These are phyloP conservation scores for Cheilosia grossa DNA, from an alignment of 2,888 invertebrate species.

Conservation along the genomic window DNA sequence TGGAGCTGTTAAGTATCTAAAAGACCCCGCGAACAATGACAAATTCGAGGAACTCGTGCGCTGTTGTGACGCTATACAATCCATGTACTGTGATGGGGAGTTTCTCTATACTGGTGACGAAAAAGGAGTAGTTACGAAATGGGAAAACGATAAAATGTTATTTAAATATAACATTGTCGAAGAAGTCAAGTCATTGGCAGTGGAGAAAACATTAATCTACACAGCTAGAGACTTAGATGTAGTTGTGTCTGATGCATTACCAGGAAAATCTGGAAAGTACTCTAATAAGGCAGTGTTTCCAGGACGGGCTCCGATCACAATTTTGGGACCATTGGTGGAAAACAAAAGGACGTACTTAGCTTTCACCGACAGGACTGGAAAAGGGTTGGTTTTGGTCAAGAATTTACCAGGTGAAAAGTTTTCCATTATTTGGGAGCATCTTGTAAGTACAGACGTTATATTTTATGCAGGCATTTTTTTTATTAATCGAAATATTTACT, in stretches of 20 bases:
- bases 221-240: constrained; percentile 82
- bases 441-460: constrained; percentile 59
- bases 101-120: constrained; percentile 82
- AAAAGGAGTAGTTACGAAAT: constrained; percentile 82
- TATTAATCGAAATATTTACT: background rate
- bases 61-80: constrained; percentile 81
- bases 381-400: constrained; percentile 78
- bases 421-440: constrained; percentile 77
- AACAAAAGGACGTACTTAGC: constrained; percentile 79
- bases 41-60: constrained; percentile 79
- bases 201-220: constrained; percentile 80
- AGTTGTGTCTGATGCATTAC: constrained; percentile 79
- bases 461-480: background rate
- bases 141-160: constrained; percentile 82
- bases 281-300: constrained; percentile 81
- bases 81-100: constrained; percentile 80
- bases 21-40: constrained; percentile 79
- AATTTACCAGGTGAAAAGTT: constrained; percentile 80
- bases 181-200: constrained; percentile 82
- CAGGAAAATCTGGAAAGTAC: constrained; percentile 82
- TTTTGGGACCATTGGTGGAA: constrained; percentile 80
- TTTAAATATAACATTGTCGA: constrained; percentile 83
- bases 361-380: constrained; percentile 81
- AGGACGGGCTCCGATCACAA: constrained; percentile 81
- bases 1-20: constrained; percentile 81